Conservation (phyloP, 2,888 invertebrate genomes). For the Neoaliturus tenellus region DNA sequence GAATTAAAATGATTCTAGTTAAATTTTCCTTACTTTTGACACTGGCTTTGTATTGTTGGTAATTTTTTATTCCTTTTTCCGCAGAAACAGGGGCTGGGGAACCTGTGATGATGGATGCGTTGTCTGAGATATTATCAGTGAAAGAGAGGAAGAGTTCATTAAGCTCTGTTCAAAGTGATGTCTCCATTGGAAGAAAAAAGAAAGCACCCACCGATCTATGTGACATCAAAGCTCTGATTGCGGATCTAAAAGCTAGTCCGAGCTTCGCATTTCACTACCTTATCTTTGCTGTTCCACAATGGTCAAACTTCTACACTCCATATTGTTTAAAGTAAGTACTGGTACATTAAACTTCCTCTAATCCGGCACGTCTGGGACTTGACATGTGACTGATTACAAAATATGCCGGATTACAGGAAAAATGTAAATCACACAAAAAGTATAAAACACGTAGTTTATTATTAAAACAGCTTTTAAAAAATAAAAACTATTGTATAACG, state of each 20-base stretch:
- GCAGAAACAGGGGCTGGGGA: conserved; percentile 23
- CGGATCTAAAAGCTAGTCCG: conserved; percentile 39
- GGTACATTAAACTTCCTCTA: no score
- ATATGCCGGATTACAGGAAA: no score
- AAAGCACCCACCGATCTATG: conserved; percentile 35
- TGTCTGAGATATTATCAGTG: not conserved
- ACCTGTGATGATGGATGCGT: not conserved
- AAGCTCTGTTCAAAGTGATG: not conserved
- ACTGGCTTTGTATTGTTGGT: no score
- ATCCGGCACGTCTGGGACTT: no score
- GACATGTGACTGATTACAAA: no score
- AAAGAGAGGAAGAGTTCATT: not conserved
- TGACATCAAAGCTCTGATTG: conserved; percentile 53
- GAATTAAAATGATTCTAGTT: no score
- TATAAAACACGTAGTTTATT: no score
- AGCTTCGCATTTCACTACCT: conserved; percentile 53
- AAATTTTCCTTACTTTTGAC: no score
- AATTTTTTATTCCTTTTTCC: no score
- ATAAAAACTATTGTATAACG: no score
- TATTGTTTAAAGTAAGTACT: conserved; percentile 58
- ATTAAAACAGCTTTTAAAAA: no score
- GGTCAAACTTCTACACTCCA: conserved; percentile 57
- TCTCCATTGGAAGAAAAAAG: conserved; percentile 20
- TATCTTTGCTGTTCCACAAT: conserved; percentile 51
- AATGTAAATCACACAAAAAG: not conserved